phyloP scores from a whole-genome alignment of 2,888 invertebrate genomes.

The Pardosa pseudoannulata region DNA sequence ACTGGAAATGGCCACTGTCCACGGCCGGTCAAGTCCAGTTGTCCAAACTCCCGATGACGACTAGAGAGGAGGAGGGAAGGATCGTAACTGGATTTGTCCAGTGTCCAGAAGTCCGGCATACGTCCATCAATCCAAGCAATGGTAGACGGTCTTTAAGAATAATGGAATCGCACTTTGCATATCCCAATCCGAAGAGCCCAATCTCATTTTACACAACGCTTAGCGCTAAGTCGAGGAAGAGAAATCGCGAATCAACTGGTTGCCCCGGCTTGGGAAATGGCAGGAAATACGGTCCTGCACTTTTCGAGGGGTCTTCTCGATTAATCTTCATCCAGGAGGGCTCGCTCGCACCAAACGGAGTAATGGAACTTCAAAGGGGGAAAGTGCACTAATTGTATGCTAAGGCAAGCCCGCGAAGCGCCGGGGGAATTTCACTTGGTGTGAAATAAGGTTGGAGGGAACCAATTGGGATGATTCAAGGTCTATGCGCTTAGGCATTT shows the following conservation, averaged over 20 bases:
- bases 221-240: constrained; percentile 28
- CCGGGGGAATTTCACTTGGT: background rate
- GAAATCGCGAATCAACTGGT: constrained; percentile 26
- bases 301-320: constrained; percentile 3
- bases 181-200: constrained; percentile 36
- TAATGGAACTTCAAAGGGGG: constrained; percentile 19
- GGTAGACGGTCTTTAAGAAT: constrained; percentile 46
- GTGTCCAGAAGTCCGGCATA: constrained; percentile 18
- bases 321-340: constrained; percentile 44
- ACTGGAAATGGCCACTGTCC: constrained; percentile 40
- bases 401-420: background rate
- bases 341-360: background rate
- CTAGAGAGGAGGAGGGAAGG: background rate
- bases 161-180: constrained; percentile 60
- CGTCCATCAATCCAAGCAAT: constrained; percentile 5
- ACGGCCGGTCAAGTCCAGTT: constrained; percentile 37
- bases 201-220: constrained; percentile 57
- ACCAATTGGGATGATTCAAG: no score
- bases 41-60: constrained; percentile 17
- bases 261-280: constrained; percentile 2
- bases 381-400: constrained; percentile 40
- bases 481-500: no score
- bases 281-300: background rate
- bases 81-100: constrained; percentile 20
- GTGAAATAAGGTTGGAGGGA: background rate